Evolutionary conservation across 2,113 vertebrate species (phyloP).

Genomic region (Siniperca knerii): DNA sequence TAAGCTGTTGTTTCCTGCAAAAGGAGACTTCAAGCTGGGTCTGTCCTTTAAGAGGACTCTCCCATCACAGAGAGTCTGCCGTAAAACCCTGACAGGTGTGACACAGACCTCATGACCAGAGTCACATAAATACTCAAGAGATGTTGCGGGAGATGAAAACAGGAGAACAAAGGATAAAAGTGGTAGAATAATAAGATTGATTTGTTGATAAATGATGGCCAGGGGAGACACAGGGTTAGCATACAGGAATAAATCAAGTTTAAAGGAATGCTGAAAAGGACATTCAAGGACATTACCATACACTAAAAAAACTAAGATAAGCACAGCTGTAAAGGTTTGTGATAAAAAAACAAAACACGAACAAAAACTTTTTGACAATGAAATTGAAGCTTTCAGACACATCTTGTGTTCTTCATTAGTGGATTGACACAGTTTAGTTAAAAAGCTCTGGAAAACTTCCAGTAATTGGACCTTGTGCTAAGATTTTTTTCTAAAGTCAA

Average conservation of each 20-base stretch:
- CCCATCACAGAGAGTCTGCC: slow-evolving; percentile 19
- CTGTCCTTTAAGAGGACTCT: slow-evolving; percentile 50
- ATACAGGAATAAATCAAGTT: not conserved
- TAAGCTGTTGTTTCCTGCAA: slow-evolving; percentile 65
- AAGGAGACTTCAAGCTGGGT: slow-evolving; percentile 58
- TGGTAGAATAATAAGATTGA: not conserved
- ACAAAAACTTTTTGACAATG: not conserved
- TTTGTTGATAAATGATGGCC: slow-evolving; percentile 4
- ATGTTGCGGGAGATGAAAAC: not conserved
- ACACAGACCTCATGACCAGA: slow-evolving; percentile 27
- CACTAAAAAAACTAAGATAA: not conserved
- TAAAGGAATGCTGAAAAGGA: not conserved
- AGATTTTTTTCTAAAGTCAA: not conserved
- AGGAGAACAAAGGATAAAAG: not conserved
- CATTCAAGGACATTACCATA: not conserved
- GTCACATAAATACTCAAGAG: not conserved
- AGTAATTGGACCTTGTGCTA: not conserved
- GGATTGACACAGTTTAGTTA: not conserved
- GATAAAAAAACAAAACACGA: not conserved
- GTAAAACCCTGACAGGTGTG: slow-evolving; percentile 59
- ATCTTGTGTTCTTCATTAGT: not conserved
- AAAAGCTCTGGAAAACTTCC: not conserved
- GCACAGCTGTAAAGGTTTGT: not conserved
- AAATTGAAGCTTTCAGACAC: not conserved
- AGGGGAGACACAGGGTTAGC: not conserved